Conservation (phyloP, 2,888 invertebrate species). For the Bombyx huttoni region DNA sequence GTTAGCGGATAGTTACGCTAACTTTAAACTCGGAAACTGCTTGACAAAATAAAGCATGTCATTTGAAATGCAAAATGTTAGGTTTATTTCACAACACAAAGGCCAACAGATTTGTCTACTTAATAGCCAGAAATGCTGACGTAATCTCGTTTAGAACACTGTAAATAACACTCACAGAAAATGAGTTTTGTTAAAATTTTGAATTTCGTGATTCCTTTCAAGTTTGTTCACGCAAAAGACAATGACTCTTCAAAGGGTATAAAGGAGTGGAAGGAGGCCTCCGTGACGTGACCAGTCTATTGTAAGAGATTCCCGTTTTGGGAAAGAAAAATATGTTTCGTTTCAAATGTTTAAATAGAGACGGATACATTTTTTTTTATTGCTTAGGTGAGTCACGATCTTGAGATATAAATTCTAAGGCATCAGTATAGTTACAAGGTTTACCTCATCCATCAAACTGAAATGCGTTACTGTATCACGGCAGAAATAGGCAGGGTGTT, state of each 20-base stretch:
- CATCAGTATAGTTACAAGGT: too few relatives aligned
- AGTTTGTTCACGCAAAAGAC: constrained; percentile 19
- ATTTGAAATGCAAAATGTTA: not conserved
- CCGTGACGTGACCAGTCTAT: not conserved
- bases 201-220: constrained; percentile 5
- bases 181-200: not conserved
- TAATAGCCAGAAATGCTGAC: not conserved
- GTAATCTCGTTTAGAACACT: not conserved
- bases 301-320: not conserved
- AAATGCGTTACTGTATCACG: too few relatives aligned
- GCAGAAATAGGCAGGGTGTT: too few relatives aligned
- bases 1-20: too few relatives aligned
- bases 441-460: too few relatives aligned
- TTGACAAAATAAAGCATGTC: not conserved
- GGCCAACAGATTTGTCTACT: too few relatives aligned
- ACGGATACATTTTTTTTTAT: too few relatives aligned
- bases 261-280: not conserved
- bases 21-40: too few relatives aligned
- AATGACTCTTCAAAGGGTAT: constrained; percentile 11
- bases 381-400: too few relatives aligned
- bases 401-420: too few relatives aligned
- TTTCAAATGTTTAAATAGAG: too few relatives aligned
- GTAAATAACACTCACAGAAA: not conserved
- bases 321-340: not conserved
- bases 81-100: not conserved